These are phyloP conservation scores for Lomographa bimaculata DNA, from an alignment of 2,888 invertebrate species.

Conservation along the genomic window DNA sequence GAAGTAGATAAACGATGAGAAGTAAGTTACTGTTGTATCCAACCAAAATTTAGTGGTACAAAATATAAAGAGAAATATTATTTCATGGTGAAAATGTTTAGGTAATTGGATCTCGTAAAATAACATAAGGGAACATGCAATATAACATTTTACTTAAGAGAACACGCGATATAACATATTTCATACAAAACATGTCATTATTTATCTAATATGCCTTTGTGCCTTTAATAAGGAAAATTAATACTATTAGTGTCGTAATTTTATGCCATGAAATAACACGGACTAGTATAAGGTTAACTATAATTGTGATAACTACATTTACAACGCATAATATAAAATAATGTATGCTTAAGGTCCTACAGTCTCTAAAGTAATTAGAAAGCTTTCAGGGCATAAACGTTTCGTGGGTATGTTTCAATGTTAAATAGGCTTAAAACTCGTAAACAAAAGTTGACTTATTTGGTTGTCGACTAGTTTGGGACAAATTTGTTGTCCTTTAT, in stretches of 20 bases:
- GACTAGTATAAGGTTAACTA: conserved; percentile 16
- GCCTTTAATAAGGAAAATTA: conserved; percentile 18
- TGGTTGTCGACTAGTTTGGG: too few species aligned
- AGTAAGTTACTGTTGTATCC: conserved; percentile 6
- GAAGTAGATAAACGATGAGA: not conserved
- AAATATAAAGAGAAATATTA: conserved; percentile 3
- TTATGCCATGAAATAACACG: conserved; percentile 15
- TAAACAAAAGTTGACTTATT: too few species aligned
- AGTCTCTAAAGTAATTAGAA: too few species aligned
- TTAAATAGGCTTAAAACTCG: too few species aligned
- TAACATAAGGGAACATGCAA: conserved; percentile 34
- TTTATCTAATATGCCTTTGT: too few species aligned
- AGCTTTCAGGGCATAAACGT: conserved; percentile 19
- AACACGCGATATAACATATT: conserved; percentile 1
- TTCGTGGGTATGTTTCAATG: conserved; percentile 19
- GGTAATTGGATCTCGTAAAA: conserved; percentile 38
- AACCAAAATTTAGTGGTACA: conserved; percentile 14
- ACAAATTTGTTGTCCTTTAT: too few species aligned
- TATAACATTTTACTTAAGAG: conserved; percentile 16
- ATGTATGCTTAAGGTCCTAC: conserved; percentile 11
- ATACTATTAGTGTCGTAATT: not conserved
- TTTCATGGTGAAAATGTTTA: conserved; percentile 20
- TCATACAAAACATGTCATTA: conserved; percentile 12
- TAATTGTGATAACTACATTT: conserved; percentile 31
- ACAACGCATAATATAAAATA: conserved; percentile 24